Evolutionary conservation across 1,140 invertebrate genomes (phyloP), one percentile per base, ranked within the genome.

Genomic region (Leptinotarsa lineolata): DNA sequence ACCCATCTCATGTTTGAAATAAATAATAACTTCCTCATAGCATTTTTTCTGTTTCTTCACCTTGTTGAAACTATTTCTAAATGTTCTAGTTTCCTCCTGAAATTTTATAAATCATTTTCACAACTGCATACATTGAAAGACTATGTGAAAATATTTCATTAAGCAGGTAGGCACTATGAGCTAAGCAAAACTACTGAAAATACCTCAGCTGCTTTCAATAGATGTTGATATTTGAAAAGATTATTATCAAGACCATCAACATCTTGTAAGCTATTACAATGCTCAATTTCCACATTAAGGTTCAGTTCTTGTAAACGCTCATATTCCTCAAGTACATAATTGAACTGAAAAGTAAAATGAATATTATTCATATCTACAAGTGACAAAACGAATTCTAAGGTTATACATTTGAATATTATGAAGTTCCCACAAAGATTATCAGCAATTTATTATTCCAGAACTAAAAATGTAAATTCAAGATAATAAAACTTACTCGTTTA

Each of bases 191-290:
- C 6, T 67, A 67, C 20, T 44, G 39, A 30, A 58, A 48, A 68
- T 82, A 81, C 81, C 79, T 81, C 78, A 20, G 73, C 72, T 20
- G 60, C 16, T 24, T 77, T 81, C 30, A 77, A 77, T 72, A 80
- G 59, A 39, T 20, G 45, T 76, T 83, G 77, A 76, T 84, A 83
- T 67, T 84, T 83, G 45, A 76, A 59, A 39, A 84, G 69, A 54
- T 78, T 77, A 39, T 73, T 73, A 72, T 84, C 83, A 48, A 83
- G 74, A 22, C 78, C 74, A 22, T 79, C 77, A 18, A 81, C 68
- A 68, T 83, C 81, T 69, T 83, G 81, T 13, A 81, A 68, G 65
- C 66, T 76, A 30, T 82, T 78, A 48, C 81, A 83, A 65, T 82
- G 77, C 30, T 80, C 79, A n/a, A 83, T 72, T 77, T 83, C 82